These are phyloP conservation scores for Maconellicoccus hirsutus DNA, from an alignment of 1,140 invertebrate species.

Conservation along the genomic window DNA sequence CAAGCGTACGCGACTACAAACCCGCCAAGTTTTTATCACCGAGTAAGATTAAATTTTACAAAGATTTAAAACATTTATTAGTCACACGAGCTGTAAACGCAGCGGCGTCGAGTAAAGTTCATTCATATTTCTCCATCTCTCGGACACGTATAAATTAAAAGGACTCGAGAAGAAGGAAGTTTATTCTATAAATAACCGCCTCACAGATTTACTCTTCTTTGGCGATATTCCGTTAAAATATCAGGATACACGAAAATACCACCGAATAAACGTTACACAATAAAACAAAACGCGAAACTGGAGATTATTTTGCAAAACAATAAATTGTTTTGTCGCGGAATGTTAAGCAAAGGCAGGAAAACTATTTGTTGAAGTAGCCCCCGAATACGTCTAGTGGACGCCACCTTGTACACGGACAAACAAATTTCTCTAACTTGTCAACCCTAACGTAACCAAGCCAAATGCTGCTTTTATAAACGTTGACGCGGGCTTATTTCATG, in stretches of 20 bases:
- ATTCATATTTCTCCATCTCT: constrained; percentile 3
- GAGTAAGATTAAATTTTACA: neutral
- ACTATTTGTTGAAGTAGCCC: neutral
- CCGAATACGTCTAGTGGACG: constrained; percentile 11
- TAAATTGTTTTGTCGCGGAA: constrained; percentile 19
- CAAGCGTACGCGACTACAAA: neutral
- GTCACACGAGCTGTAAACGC: neutral
- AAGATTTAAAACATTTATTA: neutral
- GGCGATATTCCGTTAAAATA: neutral
- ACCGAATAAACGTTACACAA: neutral
- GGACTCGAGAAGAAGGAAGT: neutral
- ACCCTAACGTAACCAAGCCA: constrained; percentile 11
- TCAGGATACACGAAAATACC: neutral
- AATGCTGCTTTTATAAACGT: neutral
- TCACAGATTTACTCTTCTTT: neutral
- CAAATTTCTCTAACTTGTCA: constrained; percentile 17
- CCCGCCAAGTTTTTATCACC: neutral
- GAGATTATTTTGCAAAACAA: constrained; percentile 18
- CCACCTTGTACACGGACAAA: constrained; percentile 11
- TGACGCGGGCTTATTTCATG: constrained; percentile 21
- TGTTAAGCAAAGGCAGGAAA: constrained; percentile 13
- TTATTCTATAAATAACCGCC: neutral
- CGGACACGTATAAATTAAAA: constrained; percentile 9
- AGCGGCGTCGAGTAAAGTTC: neutral
- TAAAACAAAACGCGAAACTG: constrained; percentile 12